phyloP scores from a whole-genome alignment of 1,140 invertebrate genomes.

The Lucilia sericata region DNA sequence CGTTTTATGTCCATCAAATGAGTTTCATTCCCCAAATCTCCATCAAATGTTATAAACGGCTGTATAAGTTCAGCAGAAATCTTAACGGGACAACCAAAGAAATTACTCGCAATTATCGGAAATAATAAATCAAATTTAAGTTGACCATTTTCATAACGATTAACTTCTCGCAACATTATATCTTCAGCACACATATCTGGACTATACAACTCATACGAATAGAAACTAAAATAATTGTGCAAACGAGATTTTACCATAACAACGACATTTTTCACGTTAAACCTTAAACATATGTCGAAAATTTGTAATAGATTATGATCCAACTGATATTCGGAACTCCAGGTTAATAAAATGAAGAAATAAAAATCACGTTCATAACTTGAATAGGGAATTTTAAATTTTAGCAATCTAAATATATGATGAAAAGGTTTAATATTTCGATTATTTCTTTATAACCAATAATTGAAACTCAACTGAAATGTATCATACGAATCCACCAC shows the following conservation, averaged over 20 bases:
- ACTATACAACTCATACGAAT: slow-evolving; percentile 27
- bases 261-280: slow-evolving; percentile 36
- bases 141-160: too few relatives aligned
- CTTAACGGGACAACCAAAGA: too few relatives aligned
- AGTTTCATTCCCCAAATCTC: too few relatives aligned
- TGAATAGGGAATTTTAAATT: background rate
- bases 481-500: background rate
- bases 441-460: too few relatives aligned
- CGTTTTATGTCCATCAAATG: too few relatives aligned
- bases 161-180: background rate
- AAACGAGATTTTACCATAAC: slow-evolving; percentile 34
- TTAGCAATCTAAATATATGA: too few relatives aligned
- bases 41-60: too few relatives aligned
- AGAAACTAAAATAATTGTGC: slow-evolving; percentile 10
- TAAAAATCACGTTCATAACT: background rate
- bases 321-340: background rate
- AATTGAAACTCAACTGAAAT: background rate
- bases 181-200: background rate
- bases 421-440: too few relatives aligned
- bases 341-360: slow-evolving; percentile 32
- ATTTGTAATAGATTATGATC: background rate
- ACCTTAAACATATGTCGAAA: background rate
- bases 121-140: too few relatives aligned
- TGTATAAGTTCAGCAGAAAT: too few relatives aligned
- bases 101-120: too few relatives aligned